Percentiles rank a stretch among this genome's conserved stretches.
These are phyloP conservation scores for Neostethus bicornis DNA, from an alignment of 2,797 vertebrate genomes.

Conservation along the genomic window DNA sequence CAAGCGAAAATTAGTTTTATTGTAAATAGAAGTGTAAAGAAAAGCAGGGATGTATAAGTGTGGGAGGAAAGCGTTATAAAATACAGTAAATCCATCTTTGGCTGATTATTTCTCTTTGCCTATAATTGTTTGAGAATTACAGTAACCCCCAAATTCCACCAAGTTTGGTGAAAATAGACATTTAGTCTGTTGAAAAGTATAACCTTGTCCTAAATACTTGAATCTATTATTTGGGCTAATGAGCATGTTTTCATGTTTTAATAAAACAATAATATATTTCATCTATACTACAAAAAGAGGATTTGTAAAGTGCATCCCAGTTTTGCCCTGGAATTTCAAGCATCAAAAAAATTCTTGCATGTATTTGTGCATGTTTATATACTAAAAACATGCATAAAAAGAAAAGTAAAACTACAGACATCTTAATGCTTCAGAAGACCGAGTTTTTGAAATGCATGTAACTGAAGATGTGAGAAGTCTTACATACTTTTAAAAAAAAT, in stretches of 20 bases:
- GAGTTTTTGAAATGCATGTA: conserved; percentile 51
- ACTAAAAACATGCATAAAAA: conserved; percentile 17
- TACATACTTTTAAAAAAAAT: conserved; percentile 50
- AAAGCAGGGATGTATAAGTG: conserved; percentile 52
- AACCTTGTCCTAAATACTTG: too few relatives aligned
- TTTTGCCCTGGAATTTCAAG: too few relatives aligned
- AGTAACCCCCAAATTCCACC: too few relatives aligned
- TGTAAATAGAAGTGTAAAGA: conserved; percentile 59
- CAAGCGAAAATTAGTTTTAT: conserved; percentile 53
- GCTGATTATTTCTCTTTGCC: conserved; percentile 34
- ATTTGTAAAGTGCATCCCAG: too few relatives aligned
- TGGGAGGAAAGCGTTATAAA: conserved; percentile 46
- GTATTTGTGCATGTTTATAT: too few relatives aligned
- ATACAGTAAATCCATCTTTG: conserved; percentile 48
- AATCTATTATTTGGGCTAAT: too few relatives aligned
- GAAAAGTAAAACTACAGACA: conserved; percentile 14
- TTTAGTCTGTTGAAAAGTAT: too few relatives aligned
- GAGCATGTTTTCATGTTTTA: too few relatives aligned
- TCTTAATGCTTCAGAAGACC: conserved; percentile 40
- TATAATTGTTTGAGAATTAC: conserved; percentile 65
- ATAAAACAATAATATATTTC: too few relatives aligned
- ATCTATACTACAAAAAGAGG: too few relatives aligned
- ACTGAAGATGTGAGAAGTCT: conserved; percentile 40
- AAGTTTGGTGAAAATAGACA: too few relatives aligned
- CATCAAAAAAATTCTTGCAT: too few relatives aligned